Percentiles rank a stretch among this genome's conserved stretches.
These are phyloP conservation scores for Poeciliopsis paucimaculata DNA, from an alignment of 2,797 vertebrate genomes.

Conservation along the genomic window DNA sequence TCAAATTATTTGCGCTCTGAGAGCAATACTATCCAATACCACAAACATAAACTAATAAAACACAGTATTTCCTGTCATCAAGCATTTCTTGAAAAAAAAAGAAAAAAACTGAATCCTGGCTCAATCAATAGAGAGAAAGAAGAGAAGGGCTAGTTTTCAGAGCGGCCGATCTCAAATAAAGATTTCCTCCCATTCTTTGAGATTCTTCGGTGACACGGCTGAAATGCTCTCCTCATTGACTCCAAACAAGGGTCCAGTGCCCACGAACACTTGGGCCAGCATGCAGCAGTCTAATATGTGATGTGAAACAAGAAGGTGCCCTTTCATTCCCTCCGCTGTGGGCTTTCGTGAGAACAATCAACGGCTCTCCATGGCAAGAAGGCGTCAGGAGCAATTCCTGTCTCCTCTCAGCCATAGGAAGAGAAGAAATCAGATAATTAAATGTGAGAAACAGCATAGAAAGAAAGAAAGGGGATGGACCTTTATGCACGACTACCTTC, in stretches of 20 bases:
- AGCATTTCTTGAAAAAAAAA: slow-evolving; percentile 31
- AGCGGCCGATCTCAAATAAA: slow-evolving; percentile 85
- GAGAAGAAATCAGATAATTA: slow-evolving; percentile 94
- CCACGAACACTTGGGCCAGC: slow-evolving; percentile 82
- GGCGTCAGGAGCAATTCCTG: slow-evolving; percentile 85
- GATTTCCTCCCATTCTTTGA: slow-evolving; percentile 82
- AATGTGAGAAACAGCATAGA: slow-evolving; percentile 89
- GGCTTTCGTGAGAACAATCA: slow-evolving; percentile 87
- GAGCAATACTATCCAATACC: not conserved
- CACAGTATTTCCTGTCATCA: slow-evolving; percentile 1
- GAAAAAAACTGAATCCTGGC: slow-evolving; percentile 6
- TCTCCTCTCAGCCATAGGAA: slow-evolving; percentile 87
- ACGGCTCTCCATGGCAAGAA: slow-evolving; percentile 83
- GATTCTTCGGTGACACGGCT: slow-evolving; percentile 82
- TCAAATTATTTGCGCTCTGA: not conserved
- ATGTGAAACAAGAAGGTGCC: slow-evolving; percentile 84
- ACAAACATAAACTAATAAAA: slow-evolving; percentile 6
- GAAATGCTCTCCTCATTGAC: slow-evolving; percentile 85
- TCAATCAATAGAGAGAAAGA: slow-evolving; percentile 36
- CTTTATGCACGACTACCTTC: slow-evolving; percentile 91
- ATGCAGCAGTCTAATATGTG: slow-evolving; percentile 82
- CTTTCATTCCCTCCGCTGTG: slow-evolving; percentile 82
- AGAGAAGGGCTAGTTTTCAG: slow-evolving; percentile 58
- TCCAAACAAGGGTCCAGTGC: slow-evolving; percentile 79
- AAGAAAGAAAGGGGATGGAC: slow-evolving; percentile 79